A percentile compares a stretch with the other conserved stretches of the same genome.
Conservation (phyloP, 2,113 vertebrate species). For the Nibea coibor region DNA sequence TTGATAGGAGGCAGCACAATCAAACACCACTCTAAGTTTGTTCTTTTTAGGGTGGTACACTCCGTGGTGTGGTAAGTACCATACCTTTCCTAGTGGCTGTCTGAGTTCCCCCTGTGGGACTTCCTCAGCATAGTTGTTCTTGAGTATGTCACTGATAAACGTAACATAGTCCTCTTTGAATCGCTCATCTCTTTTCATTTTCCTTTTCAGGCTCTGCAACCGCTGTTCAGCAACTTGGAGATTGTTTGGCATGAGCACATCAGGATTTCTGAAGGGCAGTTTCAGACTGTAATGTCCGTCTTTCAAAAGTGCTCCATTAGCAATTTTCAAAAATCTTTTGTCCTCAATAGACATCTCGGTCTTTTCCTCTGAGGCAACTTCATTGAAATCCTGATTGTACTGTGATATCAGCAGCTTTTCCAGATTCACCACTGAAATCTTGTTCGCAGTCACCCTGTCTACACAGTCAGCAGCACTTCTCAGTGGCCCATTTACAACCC, state of each 20-base stretch:
- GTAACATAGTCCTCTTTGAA: background rate
- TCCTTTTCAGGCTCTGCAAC: background rate
- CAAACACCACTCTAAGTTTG: too few relatives aligned
- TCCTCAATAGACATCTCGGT: background rate
- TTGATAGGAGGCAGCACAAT: too few relatives aligned
- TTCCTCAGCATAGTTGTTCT: background rate
- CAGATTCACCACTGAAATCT: too few relatives aligned
- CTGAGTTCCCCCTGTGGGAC: too few relatives aligned
- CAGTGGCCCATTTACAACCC: too few relatives aligned
- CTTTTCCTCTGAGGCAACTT: background rate
- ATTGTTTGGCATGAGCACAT: background rate
- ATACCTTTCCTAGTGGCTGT: too few relatives aligned
- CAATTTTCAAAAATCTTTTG: background rate
- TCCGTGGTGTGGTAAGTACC: too few relatives aligned
- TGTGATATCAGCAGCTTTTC: background rate
- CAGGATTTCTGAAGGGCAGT: background rate
- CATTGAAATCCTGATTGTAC: background rate
- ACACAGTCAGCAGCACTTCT: too few relatives aligned
- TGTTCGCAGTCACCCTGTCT: too few relatives aligned
- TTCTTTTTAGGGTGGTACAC: too few relatives aligned
- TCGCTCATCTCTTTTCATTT: background rate
- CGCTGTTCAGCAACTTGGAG: background rate
- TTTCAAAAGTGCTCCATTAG: background rate
- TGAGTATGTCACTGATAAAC: background rate
- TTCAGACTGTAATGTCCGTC: conserved; percentile 12